Base-by-base conservation (phyloP, 2,113 vertebrate genomes). In the Myiozetetes cayanensis region DNA sequence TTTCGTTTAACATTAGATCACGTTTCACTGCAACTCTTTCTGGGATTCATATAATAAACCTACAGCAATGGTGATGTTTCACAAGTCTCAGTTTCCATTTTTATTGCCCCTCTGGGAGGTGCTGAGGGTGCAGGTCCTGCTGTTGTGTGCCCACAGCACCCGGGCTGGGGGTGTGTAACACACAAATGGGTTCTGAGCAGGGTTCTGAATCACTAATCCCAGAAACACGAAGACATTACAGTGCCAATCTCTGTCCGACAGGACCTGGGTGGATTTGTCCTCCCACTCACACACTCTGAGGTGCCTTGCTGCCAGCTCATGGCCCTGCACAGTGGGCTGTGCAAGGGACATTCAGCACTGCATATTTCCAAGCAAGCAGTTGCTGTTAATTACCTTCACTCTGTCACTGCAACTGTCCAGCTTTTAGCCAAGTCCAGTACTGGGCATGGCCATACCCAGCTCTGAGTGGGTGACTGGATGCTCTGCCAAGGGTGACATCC, bases 1-100 rank as follows among this genome's bases (percentile, higher is more conserved):
- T 93, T 89, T 95, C 91, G 61, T 95, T 94, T 89, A 94, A 68
- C 35, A 31, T 62, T 91, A 62, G 73, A 87, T 49, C 33, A 50
- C 4, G 41, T 75, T 93, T 72, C 53, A 70, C 77, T 70, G 61
- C 49, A 61, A 3, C 14, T 68, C 65, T 75, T 87, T 41, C 56
- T 76, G 62, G 20, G 49, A 44, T 85, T 43, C 1, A 4, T 50
- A 44, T 37, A 55, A 39, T 61, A 78, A 94, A 67, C 41, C 47
- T 3, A 7, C 49, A 83, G 66, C 9, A 35, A 10, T 0, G 14
- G 41, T 17, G 67, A 68, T 62, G 71, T 66, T 61, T 35, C 50
- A 24, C 1, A 3, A 22, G 12, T 13, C 75, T 74, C 50, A 5
- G 56, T 30, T 73, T 49, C 59, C 72, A 10, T 23, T 89, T 89